phyloP scores from a whole-genome alignment of 2,888 invertebrate species.

The Meganola albula region DNA sequence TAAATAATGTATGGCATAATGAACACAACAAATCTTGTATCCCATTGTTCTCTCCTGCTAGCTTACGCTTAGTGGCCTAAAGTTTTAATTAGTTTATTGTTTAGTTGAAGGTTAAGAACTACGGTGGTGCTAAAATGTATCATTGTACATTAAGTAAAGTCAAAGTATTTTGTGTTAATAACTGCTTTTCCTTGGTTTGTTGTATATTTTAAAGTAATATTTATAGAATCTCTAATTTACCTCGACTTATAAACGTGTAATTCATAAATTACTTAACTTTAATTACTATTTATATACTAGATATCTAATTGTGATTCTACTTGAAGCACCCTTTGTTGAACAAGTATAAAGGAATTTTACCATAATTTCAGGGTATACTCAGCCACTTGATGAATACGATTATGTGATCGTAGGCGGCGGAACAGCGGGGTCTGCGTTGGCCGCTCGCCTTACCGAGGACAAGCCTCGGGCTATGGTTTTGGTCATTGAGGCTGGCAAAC shows the following conservation, averaged over 20 bases:
- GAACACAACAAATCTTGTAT: conserved; percentile 8
- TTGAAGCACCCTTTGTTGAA: not conserved
- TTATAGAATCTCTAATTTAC: no score
- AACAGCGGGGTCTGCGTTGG: conserved; percentile 83
- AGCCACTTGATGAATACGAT: conserved; percentile 75
- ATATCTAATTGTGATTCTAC: not conserved
- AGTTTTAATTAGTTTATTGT: conserved; percentile 25
- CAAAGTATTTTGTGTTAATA: no score
- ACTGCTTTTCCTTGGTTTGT: no score
- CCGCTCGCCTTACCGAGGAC: conserved; percentile 82
- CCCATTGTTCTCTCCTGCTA: conserved; percentile 18
- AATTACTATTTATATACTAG: no score
- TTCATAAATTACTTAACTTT: no score
- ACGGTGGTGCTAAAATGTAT: no score
- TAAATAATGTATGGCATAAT: conserved; percentile 3
- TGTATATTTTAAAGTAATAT: no score
- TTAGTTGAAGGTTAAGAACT: conserved; percentile 13
- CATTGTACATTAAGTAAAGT: no score
- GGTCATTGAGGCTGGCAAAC: conserved; percentile 80
- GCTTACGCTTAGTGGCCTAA: conserved; percentile 4
- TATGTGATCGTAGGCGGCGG: conserved; percentile 84
- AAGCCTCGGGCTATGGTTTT: conserved; percentile 75
- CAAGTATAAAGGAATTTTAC: not conserved
- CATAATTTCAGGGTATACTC: conserved; percentile 38
- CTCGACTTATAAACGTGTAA: no score